Evolutionary conservation across 1,140 invertebrate species (phyloP), one percentile per base, ranked within the genome.

Genomic region (Spodoptera frugiperda): DNA sequence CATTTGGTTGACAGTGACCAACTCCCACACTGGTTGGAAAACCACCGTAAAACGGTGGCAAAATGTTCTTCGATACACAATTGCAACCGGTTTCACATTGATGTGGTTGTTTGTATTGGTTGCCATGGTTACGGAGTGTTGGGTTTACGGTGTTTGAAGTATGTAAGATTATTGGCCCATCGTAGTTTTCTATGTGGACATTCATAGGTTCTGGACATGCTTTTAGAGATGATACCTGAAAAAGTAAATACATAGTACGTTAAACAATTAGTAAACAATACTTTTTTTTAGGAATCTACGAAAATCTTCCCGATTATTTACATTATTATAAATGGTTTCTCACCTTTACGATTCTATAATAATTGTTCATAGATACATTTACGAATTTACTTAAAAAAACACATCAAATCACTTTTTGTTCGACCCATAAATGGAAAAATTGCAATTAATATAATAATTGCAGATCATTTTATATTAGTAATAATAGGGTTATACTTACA

Each of bases 131-230:
- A 25, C 30, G 44, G 2, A 46, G 53, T 12, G 12, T 21, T n/a
- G 51, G 59, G 25, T 67, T 73, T n/a, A 61, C 75, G 17, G 48
- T 53, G 19, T 30, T 51, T n/a, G 54, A 15, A 11, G 74, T 55
- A 15, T 63, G 55, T 55, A 79, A 30, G 17, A 68, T 77, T n/a
- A 87, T 84, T 0, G 86, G 84, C 2, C 87, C 84, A 4, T 91
- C 87, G 49, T 85, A 85, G 57, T 89, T 87, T 57, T 87, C 85
- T 15, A 87, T 87, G 63, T 87, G 81, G 6, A 88, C 79, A 8
- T 78, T 84, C 9, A 78, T 61, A 2, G 76, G 70, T 30, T 84
- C 80, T 0, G 57, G 65, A 5, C 75, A 79, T 0, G 82, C 83
- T 33, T 80, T 19, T 0, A 61, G 21, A 9, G 48, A 61, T 48